Evolutionary conservation across 2,797 vertebrate species (phyloP).

Genomic region (Leucoraja ocellata): DNA sequence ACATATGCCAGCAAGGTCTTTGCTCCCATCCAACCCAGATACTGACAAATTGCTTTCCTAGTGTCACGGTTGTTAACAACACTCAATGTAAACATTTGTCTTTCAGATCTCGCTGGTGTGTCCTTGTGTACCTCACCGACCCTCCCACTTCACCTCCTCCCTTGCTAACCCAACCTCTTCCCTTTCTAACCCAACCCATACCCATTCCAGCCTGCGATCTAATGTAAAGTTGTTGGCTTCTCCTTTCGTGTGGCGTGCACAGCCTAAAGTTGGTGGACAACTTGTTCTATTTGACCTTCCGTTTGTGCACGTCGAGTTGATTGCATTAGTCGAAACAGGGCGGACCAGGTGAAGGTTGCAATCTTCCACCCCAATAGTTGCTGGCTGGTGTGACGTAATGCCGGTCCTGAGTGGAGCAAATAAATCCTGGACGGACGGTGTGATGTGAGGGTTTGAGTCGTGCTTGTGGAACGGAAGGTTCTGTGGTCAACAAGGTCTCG

Average conservation of each 20-base stretch:
- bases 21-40: background rate
- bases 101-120: background rate
- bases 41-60: background rate
- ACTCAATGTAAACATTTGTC: background rate
- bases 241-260: too few relatives aligned
- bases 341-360: too few relatives aligned
- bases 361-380: too few relatives aligned
- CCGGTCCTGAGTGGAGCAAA: background rate
- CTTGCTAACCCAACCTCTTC: background rate
- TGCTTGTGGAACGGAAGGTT: background rate
- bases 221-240: background rate
- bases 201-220: background rate
- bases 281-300: too few relatives aligned
- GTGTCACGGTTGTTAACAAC: conserved; percentile 22
- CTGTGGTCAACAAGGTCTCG: background rate
- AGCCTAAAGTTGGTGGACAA: too few relatives aligned
- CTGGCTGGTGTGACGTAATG: background rate
- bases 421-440: background rate
- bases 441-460: background rate
- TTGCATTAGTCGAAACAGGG: too few relatives aligned
- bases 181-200: background rate
- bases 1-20: background rate
- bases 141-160: background rate
- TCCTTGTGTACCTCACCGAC: background rate
- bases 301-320: too few relatives aligned